Conservation (phyloP, 2,113 vertebrate species). For the Esox niger region DNA sequence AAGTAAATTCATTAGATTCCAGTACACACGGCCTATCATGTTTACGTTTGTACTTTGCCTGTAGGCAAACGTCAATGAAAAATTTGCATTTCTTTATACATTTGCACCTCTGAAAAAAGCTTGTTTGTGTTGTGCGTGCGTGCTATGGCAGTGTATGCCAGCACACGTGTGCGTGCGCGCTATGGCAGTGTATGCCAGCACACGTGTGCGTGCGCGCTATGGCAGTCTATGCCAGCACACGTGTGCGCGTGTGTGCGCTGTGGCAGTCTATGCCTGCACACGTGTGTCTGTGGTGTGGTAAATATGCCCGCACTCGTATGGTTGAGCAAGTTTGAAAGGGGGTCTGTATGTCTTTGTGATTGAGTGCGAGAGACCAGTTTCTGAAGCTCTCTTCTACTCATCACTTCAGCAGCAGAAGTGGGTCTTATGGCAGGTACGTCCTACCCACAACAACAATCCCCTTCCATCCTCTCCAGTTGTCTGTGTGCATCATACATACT, state of each 20-base stretch:
- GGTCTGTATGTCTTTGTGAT: not conserved
- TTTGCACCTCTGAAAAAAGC: no score
- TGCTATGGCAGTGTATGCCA: not conserved
- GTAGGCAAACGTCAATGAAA: no score
- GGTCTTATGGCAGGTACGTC: conserved; percentile 50
- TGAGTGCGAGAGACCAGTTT: conserved; percentile 8
- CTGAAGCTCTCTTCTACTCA: conserved; percentile 38
- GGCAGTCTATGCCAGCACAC: not conserved
- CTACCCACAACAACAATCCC: conserved; percentile 10
- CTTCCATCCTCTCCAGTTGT: conserved; percentile 10
- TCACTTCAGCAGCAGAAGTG: conserved; percentile 50
- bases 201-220: conserved; percentile 6
- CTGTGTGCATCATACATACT: not conserved
- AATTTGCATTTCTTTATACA: no score
- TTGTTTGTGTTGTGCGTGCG: not conserved
- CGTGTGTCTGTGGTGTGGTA: conserved; percentile 5
- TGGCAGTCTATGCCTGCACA: no score
- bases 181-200: no score
- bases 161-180: not conserved
- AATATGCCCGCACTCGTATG: no score
- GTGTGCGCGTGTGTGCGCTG: conserved; percentile 10
- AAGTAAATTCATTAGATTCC: no score
- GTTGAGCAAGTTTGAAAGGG: conserved; percentile 12
- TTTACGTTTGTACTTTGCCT: no score
- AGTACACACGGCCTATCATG: no score